These are phyloP conservation scores for Acropternis orthonyx DNA, from an alignment of 2,797 vertebrate species.

Conservation along the genomic window DNA sequence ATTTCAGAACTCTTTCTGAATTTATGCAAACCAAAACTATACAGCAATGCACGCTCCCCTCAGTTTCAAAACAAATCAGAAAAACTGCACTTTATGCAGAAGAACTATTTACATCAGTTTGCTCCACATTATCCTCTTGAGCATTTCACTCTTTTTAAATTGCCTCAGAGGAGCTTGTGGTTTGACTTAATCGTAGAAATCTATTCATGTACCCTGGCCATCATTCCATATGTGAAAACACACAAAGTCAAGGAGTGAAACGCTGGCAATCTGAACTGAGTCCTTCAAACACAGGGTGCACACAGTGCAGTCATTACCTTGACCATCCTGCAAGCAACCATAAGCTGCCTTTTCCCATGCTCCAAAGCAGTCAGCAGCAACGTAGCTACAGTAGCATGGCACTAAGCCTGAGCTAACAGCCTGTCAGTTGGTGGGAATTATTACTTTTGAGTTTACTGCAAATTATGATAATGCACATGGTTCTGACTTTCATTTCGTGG, in stretches of 20 bases:
- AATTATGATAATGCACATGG: fast-evolving
- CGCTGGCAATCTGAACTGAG: fast-evolving
- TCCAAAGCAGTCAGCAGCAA: not conserved
- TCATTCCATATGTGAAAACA: not conserved
- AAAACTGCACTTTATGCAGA: not conserved
- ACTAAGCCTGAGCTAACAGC: not conserved
- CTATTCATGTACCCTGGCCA: not conserved
- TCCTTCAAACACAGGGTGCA: not conserved
- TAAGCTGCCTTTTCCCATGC: not conserved
- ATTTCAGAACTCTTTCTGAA: not conserved
- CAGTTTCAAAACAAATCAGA: not conserved
- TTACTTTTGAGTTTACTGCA: not conserved
- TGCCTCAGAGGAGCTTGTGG: not conserved
- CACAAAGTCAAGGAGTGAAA: fast-evolving
- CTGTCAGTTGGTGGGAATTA: not conserved
- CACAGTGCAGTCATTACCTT: fast-evolving
- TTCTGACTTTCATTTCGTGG: not conserved
- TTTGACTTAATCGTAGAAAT: not conserved
- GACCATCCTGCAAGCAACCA: not conserved
- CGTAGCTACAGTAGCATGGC: fast-evolving
- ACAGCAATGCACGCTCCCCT: not conserved
- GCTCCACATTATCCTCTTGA: not conserved
- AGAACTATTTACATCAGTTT: not conserved
- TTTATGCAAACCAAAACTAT: not conserved
- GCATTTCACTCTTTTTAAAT: not conserved